Conservation (phyloP, 2,113 vertebrate genomes). For the Carassius carassius region DNA sequence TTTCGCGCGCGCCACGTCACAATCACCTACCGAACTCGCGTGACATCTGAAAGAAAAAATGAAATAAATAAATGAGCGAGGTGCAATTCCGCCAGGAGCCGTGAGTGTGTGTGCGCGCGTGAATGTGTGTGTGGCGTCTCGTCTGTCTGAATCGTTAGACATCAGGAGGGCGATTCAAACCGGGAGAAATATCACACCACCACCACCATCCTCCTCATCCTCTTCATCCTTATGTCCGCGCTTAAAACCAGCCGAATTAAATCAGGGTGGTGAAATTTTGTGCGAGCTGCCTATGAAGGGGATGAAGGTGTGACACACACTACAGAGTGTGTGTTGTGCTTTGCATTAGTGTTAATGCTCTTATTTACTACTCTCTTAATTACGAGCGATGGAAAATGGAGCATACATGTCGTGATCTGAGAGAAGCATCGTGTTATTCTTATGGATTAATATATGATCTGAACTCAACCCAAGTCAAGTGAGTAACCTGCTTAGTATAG, state of each 20-base stretch:
- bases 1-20: slow-evolving; percentile 14
- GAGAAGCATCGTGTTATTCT: slow-evolving; percentile 68
- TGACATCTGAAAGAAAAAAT: slow-evolving; percentile 66
- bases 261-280: slow-evolving; percentile 18
- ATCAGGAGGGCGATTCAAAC: slow-evolving; percentile 55
- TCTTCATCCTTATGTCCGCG: background rate
- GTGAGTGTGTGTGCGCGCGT: slow-evolving; percentile 47
- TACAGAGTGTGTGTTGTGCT: background rate
- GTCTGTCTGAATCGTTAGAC: slow-evolving; percentile 66
- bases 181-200: background rate
- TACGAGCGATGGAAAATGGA: slow-evolving; percentile 67
- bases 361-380: background rate
- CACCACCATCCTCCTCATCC: background rate
- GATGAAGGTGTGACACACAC: slow-evolving; percentile 6
- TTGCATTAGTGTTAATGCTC: slow-evolving; percentile 12
- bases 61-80: slow-evolving; percentile 67
- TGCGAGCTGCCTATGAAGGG: background rate
- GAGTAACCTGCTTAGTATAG: slow-evolving; percentile 67
- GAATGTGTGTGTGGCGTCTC: slow-evolving; percentile 67
- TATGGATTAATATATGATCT: slow-evolving; percentile 69
- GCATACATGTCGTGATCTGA: slow-evolving; percentile 62
- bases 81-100: slow-evolving; percentile 72
- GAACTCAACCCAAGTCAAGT: slow-evolving; percentile 72
- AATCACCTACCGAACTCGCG: slow-evolving; percentile 41
- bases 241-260: background rate